Base-by-base conservation (phyloP, 2,888 invertebrate genomes). In the Octodonta nipae region DNA sequence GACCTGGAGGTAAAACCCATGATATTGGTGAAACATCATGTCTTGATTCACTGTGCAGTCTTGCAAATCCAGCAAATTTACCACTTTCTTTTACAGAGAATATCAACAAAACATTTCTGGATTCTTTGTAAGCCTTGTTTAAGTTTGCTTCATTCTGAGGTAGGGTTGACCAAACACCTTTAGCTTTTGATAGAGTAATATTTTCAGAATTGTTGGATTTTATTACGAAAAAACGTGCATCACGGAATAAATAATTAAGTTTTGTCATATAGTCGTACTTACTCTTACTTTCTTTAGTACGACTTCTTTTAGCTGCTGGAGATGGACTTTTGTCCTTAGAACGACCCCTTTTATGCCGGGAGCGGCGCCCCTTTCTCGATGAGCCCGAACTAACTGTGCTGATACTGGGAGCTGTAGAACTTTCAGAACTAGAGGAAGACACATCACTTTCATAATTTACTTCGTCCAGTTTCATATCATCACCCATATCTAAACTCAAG, bases 71-170 rank as follows among this genome's bases (percentile, higher is more conserved):
- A 52, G 83, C 82, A 66, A 86, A 86, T 60, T 87, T 87, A 25
- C 93, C 95, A 66, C 93, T 95, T 66, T 95, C 95, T 61, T 93
- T 93, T 1, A 96, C 95, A 33, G 95, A 95, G 67, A 92, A 96
- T 54, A 96, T 82, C 32, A 96, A 68, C 41, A 96, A 68, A 5
- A 96, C 93, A 66, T 95, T 96, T 52, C 89, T 74, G 15, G 85
- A 82, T 58, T 92, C 91, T 58, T 80, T 77, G 52, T 80, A 92
- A 1, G 95, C 93, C 65, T 88, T 86, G 65, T 93, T 95, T 31
- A 96, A 70, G 63, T 92, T 89, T 2, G 86, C 80, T 67, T 96
- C 95, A 63, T 96, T 96, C 60, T 91, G 89, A 3, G 93, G 93
- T 35, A 93, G 73, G 3, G 96, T 96, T 3, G 95, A 93, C 96